These are phyloP conservation scores for Synanthedon vespiformis DNA, from an alignment of 2,888 invertebrate genomes.

Conservation along the genomic window DNA sequence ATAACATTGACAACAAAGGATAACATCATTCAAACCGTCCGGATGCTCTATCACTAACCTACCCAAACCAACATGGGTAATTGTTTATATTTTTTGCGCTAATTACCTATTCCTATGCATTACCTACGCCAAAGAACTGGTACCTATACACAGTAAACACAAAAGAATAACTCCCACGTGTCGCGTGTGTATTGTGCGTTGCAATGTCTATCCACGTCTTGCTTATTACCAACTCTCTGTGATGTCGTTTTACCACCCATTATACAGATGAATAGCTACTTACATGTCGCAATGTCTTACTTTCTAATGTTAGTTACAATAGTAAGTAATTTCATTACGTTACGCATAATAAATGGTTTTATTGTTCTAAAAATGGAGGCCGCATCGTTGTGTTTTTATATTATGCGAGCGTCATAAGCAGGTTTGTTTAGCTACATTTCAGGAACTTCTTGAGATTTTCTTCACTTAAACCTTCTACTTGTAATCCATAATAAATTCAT, in stretches of 20 bases:
- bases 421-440: too few relatives aligned
- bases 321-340: conserved; percentile 33
- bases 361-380: conserved; percentile 10
- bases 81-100: too few relatives aligned
- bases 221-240: conserved; percentile 20
- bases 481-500: too few relatives aligned
- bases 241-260: conserved; percentile 31
- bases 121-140: conserved; percentile 2
- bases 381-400: too few relatives aligned
- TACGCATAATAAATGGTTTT: conserved; percentile 25
- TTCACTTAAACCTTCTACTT: too few relatives aligned
- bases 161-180: conserved; percentile 47
- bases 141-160: conserved; percentile 11
- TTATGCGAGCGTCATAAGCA: too few relatives aligned
- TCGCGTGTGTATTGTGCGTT: conserved; percentile 31
- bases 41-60: too few relatives aligned
- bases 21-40: too few relatives aligned
- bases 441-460: too few relatives aligned
- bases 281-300: conserved; percentile 44
- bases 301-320: conserved; percentile 52
- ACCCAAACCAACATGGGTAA: too few relatives aligned
- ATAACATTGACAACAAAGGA: too few relatives aligned
- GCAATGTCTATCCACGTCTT: conserved; percentile 24
- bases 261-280: conserved; percentile 46
- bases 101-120: neutral